Evolutionary conservation across 2,797 vertebrate genomes (phyloP), one percentile per base, ranked within the genome.

Genomic region (Craterocephalus amniculus): DNA sequence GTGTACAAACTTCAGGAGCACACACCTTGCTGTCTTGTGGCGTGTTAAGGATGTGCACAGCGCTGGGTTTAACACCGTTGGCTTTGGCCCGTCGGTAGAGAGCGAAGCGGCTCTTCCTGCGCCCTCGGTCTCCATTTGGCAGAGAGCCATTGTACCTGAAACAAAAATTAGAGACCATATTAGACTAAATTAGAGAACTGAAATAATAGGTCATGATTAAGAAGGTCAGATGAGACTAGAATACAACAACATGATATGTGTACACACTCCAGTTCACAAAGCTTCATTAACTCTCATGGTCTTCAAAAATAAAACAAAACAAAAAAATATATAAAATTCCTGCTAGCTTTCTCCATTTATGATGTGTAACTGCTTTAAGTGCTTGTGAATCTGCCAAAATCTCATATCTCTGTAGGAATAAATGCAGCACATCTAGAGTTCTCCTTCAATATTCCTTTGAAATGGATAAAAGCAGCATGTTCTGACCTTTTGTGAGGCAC

Each of bases 61-160:
- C 92, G 82, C 98, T 99, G 85, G 97, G 97, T 83, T 96, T 97
- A 91, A 99, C 97, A 13, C 98, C 98, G 0, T 96, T 99, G 22
- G 98, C 96, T 83, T 97, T 98, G 4, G 94, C 90, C 74, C 97
- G 87, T 60, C 96, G 96, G 77, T 95, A 97, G 60, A 99, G 95
- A 78, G 98, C 96, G 49, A 99, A 99, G 85, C 97, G 95, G 93
- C 98, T 99, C 95, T 97, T 98, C 91, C 97, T 95, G 72, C 98
- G 95, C 2, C 97, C 98, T 68, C 96, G 91, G 92, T 99, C 98
- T 71, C 97, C 97, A 2, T 93, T 97, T 34, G 98, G 97, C 78
- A 99, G 96, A 83, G 95, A 97, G 92, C 98, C 97, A 95, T 99
- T 99, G 90, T 99, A 99, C 91, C 97, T 99, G 83, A 1, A 89